Conservation (phyloP, 2,888 invertebrate species). For the Tetanocera ferruginea region DNA sequence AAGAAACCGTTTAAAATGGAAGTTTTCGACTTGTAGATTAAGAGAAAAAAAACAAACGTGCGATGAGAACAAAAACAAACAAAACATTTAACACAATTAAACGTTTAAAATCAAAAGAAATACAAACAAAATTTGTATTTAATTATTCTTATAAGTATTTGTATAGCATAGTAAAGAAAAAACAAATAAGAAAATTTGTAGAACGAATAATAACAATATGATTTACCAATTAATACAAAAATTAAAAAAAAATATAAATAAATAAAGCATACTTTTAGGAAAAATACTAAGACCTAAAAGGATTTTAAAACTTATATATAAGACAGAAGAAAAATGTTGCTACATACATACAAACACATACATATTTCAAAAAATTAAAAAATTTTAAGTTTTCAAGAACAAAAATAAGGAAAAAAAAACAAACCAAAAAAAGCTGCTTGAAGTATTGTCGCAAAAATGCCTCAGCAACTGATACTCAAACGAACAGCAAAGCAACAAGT, state of each 20-base stretch:
- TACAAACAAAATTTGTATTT: conserved; percentile 39
- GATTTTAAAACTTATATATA: conserved; percentile 24
- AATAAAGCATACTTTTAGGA: neutral
- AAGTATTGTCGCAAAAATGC: no score
- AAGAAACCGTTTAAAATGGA: conserved; percentile 74
- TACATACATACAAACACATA: conserved; percentile 37
- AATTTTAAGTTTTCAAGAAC: conserved; percentile 6
- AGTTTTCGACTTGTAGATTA: conserved; percentile 72
- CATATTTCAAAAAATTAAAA: neutral
- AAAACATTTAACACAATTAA: conserved; percentile 22
- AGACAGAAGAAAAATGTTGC: conserved; percentile 30
- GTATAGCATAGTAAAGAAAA: conserved; percentile 6
- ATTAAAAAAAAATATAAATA: neutral
- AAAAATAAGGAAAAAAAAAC: neutral
- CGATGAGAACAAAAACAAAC: neutral
- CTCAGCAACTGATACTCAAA: no score
- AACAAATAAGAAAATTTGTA: conserved; percentile 1
- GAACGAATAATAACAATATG: conserved; percentile 2
- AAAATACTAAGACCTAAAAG: conserved; percentile 32
- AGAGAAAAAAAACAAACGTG: neutral
- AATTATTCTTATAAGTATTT: conserved; percentile 23
- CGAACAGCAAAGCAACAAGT: no score
- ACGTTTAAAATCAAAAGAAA: conserved; percentile 41
- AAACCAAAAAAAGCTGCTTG: conserved; percentile 18
- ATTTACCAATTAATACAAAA: conserved; percentile 13